Evolutionary conservation across 2,113 vertebrate genomes (phyloP), one percentile per base, ranked within the genome.

Genomic region (Phalacrocorax pelagicus): DNA sequence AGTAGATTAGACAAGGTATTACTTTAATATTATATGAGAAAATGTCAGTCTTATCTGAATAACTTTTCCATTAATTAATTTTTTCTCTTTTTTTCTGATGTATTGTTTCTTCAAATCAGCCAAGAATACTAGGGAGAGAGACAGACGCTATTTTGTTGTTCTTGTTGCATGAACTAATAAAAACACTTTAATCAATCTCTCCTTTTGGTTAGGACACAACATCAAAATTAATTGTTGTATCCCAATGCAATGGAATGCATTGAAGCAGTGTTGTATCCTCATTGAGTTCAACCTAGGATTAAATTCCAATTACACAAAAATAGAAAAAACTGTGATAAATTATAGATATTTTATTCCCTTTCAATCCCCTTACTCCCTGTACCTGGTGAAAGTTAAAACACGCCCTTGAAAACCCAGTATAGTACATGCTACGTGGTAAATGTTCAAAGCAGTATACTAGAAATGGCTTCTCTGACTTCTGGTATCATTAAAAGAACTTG

Each of bases 1-100:
- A 71, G 92, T 85, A 97, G 71, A 94, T 97, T 92, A 91, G 90
- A 94, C 88, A 91, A 98, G 95, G 52, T 96, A 93, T 96, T 96
- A 86, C 84, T 95, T 97, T 94, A 92, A 90, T 94, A 93, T 91
- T 94, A 89, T 85, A 86, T 52, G 72, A 95, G 87, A 70, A 95
- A 94, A 94, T 5, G 1, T 93, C 72, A 85, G 62, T 87, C 67
- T 96, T 95, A 91, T 92, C 66, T 94, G 57, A 95, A 92, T 93
- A 94, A 95, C 27, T 92, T 79, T 44, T 89, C 69, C 34, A 79
- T 82, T 26, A 63, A 44, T 79, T 87, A 81, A 7, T 62, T 69
- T 92, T 79, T 88, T 44, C 59, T 57, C 6, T 78, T 74, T 86
- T 96, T 95, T 94, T 90, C 63, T 90, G 90, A 91, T 36, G 32